Base-by-base conservation (phyloP, 2,888 invertebrate genomes). In the Autographa pulchrina region DNA sequence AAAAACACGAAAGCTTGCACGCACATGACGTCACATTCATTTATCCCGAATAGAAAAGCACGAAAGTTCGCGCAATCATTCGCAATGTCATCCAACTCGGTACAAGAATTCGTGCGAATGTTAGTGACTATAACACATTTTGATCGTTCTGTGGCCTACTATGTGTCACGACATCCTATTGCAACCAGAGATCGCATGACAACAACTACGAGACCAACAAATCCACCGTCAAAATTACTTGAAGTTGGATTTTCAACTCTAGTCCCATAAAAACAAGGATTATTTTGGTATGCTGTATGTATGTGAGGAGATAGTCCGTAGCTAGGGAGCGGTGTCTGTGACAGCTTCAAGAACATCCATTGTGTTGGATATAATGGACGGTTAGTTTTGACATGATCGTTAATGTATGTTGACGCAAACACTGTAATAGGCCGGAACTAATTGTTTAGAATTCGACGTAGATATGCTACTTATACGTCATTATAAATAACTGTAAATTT, bases 131-230 rank as follows among this genome's bases (percentile, higher is more conserved):
- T 73, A 66, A 73, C 64, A 56, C 25, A 25, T 25, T 25, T 25
- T 25, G 67, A 63, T 76, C 56, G 52, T 52, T 72, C 64, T 59
- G 62, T 32, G 60, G 60, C 70, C 41, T 48, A 70, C 71, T 70
- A 35, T 77, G 59, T 72, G 69, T 70, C 71, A 70, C 65, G 64
- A 70, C 38, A 65, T 54, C 62, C 77, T 81, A 81, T 85, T 86
- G 83, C 85, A 77, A 71, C 76, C 75, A 82, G 68, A 70, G 74
- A 78, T 78, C 82, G 86, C 86, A 87, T 83, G 83, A 80, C 80
- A 68, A 78, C 80, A 81, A 79, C 74, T 79, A 87, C 85, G 68
- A 66, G 70, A 74, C 60, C 25, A 68, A 74, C 59, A 11, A 73
- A 71, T n/a, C 38, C 18, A 41, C n/a, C 52, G 43, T 20, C 9